A percentile compares a stretch with the other conserved stretches of the same genome.
These are phyloP conservation scores for Cheilosia vernalis DNA, from an alignment of 2,888 invertebrate species.

Conservation along the genomic window DNA sequence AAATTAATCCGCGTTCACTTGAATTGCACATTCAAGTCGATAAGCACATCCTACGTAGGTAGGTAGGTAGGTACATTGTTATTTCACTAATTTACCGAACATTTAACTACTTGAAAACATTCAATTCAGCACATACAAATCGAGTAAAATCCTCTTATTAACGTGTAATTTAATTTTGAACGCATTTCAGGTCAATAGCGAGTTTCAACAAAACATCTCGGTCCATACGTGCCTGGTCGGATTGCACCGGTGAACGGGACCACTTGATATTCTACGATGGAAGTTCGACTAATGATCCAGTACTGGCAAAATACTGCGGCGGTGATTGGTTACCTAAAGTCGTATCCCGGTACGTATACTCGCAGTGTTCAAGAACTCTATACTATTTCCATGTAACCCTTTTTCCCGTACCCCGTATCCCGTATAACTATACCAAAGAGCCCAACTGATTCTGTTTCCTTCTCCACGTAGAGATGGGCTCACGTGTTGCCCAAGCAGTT, in stretches of 20 bases:
- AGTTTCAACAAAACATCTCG: constrained; percentile 89
- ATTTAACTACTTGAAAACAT: constrained; percentile 4
- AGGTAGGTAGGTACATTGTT: too few relatives aligned
- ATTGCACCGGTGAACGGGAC: constrained; percentile 92
- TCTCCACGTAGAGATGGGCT: constrained; percentile 50
- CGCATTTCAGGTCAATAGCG: constrained; percentile 82
- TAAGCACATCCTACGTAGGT: too few relatives aligned
- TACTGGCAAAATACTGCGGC: constrained; percentile 94
- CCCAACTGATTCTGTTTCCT: constrained; percentile 45
- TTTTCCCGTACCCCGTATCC: constrained; percentile 19
- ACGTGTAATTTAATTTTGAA: constrained; percentile 70
- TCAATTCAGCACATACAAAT: constrained; percentile 13
- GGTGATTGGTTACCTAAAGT: constrained; percentile 93
- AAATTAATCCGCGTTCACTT: too few relatives aligned
- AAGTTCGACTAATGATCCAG: constrained; percentile 91
- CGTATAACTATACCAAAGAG: background rate
- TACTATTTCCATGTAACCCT: constrained; percentile 60
- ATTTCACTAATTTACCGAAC: background rate
- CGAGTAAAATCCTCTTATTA: constrained; percentile 33
- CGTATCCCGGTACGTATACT: constrained; percentile 85
- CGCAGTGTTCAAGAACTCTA: constrained; percentile 47
- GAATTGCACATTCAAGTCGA: too few relatives aligned
- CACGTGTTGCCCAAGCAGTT: constrained; percentile 48
- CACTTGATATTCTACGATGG: constrained; percentile 94
- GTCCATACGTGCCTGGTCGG: constrained; percentile 90